phyloP scores from a whole-genome alignment of 2,113 vertebrate genomes.

The human region DNA sequence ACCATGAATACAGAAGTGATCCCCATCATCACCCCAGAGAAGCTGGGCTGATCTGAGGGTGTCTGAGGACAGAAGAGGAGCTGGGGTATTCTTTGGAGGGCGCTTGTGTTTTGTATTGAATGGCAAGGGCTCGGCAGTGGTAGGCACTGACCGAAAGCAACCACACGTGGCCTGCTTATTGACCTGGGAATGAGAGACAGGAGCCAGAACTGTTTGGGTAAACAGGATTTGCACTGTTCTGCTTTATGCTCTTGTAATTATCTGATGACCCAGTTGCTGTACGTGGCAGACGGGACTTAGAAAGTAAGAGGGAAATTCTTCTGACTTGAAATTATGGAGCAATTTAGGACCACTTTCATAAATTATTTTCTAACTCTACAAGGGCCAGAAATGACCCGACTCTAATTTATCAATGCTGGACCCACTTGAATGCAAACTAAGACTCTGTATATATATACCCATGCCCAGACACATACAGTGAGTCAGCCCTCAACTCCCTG shows the following conservation, averaged over 20 bases:
- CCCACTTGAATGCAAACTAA: neutral
- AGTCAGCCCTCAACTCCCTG: neutral
- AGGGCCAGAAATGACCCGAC: neutral
- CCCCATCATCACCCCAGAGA: neutral
- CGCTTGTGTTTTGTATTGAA: neutral
- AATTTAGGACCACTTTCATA: neutral
- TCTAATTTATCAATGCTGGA: neutral
- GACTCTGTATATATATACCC: neutral
- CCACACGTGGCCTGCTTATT: neutral
- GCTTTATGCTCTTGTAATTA: neutral
- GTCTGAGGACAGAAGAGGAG: neutral
- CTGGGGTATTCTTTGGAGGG: neutral
- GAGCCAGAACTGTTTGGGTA: neutral
- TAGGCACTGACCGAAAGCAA: neutral
- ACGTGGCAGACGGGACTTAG: neutral
- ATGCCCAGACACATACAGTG: neutral
- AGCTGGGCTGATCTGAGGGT: neutral
- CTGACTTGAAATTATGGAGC: neutral
- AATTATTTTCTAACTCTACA: neutral
- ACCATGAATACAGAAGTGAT: neutral
- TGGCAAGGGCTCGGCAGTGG: neutral
- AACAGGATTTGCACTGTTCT: neutral
- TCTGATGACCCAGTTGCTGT: conserved; percentile 26
- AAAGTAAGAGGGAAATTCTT: neutral
- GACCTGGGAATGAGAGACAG: neutral